These are phyloP conservation scores for Caenorhabditis sp. DNA, from an alignment of 2,888 invertebrate genomes.

Conservation along the genomic window DNA sequence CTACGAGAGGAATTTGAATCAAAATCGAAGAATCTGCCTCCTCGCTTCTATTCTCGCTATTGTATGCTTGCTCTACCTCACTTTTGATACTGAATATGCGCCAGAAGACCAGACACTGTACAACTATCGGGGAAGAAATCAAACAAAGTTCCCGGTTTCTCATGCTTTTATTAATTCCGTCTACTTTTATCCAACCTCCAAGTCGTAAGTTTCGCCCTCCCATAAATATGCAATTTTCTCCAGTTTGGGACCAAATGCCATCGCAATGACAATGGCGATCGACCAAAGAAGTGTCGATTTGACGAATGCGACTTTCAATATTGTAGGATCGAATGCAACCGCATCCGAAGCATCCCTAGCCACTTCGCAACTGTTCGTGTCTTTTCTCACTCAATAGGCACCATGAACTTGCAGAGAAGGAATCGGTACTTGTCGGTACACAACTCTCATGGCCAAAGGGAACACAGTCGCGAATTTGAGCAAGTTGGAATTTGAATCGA, in stretches of 20 bases:
- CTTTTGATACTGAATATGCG: too few relatives aligned
- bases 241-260: conserved; percentile 28
- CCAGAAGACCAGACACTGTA: too few relatives aligned
- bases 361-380: conserved; percentile 13
- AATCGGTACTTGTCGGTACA: conserved; percentile 26
- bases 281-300: conserved; percentile 18
- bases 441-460: conserved; percentile 12
- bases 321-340: conserved; percentile 11
- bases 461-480: conserved; percentile 17
- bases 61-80: too few relatives aligned
- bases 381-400: too few relatives aligned
- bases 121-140: too few relatives aligned
- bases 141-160: conserved; percentile 2
- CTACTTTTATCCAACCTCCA: conserved; percentile 30
- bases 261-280: conserved; percentile 23
- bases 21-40: too few relatives aligned
- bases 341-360: neutral
- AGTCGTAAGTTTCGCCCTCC: conserved; percentile 16
- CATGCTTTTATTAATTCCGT: conserved; percentile 29
- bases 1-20: too few relatives aligned
- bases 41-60: too few relatives aligned
- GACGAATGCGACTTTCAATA: neutral
- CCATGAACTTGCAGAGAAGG: conserved; percentile 23
- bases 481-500: conserved; percentile 19
- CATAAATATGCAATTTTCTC: neutral